These are phyloP conservation scores for Entomobrya proxima DNA, from an alignment of 2,888 invertebrate species.

Conservation along the genomic window DNA sequence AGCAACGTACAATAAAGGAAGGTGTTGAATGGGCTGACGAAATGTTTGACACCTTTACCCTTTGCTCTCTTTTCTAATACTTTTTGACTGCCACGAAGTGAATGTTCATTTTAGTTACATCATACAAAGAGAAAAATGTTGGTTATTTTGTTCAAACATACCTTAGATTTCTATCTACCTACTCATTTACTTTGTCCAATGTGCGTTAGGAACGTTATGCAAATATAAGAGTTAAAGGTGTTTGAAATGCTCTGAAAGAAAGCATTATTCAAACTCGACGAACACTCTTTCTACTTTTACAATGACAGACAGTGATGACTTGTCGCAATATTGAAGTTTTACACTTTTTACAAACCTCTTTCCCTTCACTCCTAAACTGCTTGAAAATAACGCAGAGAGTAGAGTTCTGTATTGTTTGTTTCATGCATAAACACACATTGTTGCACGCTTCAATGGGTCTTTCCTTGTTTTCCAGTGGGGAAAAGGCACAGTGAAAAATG, in stretches of 20 bases:
- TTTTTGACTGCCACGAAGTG: constrained; percentile 50
- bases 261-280: not conserved
- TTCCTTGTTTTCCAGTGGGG: constrained; percentile 1
- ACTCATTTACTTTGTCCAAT: not conserved
- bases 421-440: not conserved
- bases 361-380: constrained; percentile 20
- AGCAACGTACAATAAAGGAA: not conserved
- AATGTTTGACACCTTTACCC: constrained; percentile 68
- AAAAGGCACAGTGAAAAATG: not conserved
- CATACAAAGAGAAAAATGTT: not conserved
- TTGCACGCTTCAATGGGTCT: not conserved
- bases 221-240: not conserved
- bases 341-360: constrained; percentile 47
- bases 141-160: not conserved
- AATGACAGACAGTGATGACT: constrained; percentile 66
- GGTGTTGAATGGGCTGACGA: constrained; percentile 53
- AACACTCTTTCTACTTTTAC: constrained; percentile 6
- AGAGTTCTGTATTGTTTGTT: not conserved
- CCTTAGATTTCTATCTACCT: not conserved
- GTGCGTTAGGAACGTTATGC: not conserved
- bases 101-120: constrained; percentile 2
- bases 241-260: not conserved
- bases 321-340: constrained; percentile 55
- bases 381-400: constrained; percentile 33
- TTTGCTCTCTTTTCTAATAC: constrained; percentile 60